Conservation (phyloP, 92 coral and sea anemone species). For the Chrysogorgia sp. region DNA sequence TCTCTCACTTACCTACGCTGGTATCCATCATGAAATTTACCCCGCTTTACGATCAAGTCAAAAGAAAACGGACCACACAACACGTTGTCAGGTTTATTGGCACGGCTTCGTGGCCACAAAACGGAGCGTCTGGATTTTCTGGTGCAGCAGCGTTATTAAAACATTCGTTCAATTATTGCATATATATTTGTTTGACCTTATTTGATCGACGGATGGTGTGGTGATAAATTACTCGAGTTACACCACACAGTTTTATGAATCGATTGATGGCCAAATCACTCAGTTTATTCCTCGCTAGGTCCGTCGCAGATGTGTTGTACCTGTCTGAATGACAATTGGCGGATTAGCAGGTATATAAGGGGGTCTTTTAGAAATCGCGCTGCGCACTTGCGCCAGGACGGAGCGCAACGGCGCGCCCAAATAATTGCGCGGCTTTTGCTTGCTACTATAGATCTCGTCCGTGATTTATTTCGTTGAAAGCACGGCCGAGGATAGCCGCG, state of each 20-base stretch:
- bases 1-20: constrained; percentile 1
- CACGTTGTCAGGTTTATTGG: not conserved
- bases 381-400: not conserved
- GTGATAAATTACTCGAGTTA: constrained; percentile 25
- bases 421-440: constrained; percentile 1
- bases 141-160: not conserved
- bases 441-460: not conserved
- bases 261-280: constrained; percentile 35
- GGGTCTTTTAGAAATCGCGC: not conserved
- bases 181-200: constrained; percentile 46
- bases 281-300: constrained; percentile 24
- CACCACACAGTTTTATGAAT: not conserved
- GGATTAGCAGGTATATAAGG: constrained; percentile 11
- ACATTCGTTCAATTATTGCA: constrained; percentile 36
- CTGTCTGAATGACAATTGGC: constrained; percentile 36
- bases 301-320: constrained; percentile 18
- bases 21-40: not conserved
- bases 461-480: no score
- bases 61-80: constrained; percentile 22
- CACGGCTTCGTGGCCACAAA: not conserved
- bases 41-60: not conserved
- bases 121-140: not conserved
- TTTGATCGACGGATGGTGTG: constrained; percentile 6
- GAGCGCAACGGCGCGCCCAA: not conserved
- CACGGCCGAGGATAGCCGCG: not conserved